Conservation (phyloP, 2,888 invertebrate genomes). For the Crepidodera aurea region DNA sequence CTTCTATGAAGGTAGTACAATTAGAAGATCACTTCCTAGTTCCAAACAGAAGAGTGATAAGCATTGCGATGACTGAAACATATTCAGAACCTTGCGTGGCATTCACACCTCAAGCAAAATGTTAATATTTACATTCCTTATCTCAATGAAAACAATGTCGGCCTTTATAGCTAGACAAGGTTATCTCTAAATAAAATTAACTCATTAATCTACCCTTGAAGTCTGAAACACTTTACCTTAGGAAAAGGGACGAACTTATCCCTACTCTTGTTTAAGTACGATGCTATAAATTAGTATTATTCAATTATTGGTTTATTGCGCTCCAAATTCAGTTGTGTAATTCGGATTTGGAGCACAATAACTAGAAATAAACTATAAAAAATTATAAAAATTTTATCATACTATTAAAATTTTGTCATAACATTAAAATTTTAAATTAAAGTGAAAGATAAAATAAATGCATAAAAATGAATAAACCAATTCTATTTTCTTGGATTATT, state of each 20-base stretch:
- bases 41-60: neutral
- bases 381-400: neutral
- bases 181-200: constrained; percentile 49
- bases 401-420: neutral
- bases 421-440: neutral
- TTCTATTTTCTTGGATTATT: constrained; percentile 13
- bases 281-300: constrained; percentile 42
- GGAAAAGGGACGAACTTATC: constrained; percentile 50
- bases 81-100: constrained; percentile 15
- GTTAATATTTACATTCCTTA: constrained; percentile 47
- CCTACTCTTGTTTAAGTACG: constrained; percentile 22
- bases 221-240: constrained; percentile 38
- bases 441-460: neutral
- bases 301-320: constrained; percentile 37
- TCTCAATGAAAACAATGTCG: constrained; percentile 53
- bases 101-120: constrained; percentile 8
- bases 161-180: constrained; percentile 53
- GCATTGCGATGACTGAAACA: constrained; percentile 4
- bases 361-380: neutral
- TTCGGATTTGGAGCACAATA: constrained; percentile 35
- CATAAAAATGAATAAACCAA: neutral
- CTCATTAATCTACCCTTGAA: constrained; percentile 52
- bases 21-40: constrained; percentile 16
- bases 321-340: constrained; percentile 38
- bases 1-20: neutral